Evolutionary conservation across 92 coral and sea anemone species (phyloP), one percentile per base, ranked within the genome.

Genomic region (Parazoanthus atlanticus): DNA sequence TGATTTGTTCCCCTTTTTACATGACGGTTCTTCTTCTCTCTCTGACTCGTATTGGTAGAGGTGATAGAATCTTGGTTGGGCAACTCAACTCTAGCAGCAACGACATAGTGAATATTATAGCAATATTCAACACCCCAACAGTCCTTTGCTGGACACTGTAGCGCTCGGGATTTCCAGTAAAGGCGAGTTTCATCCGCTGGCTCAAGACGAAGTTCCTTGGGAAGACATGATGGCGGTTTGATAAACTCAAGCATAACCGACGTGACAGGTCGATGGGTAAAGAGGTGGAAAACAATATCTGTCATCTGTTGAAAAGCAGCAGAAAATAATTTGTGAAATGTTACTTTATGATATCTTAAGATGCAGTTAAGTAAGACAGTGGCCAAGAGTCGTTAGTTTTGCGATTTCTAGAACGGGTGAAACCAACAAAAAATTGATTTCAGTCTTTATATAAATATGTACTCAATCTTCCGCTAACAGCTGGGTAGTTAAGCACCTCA

Each of bases 131-230:
- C 75, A 2, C 10, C 33, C 0, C 80, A 91, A 15, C 46, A 26
- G 0, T 86, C 82, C 6, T 89, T 11, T n/a, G 84, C 34, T 41
- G 78, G 89, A 26, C 91, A 2, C n/a, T 8, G 32, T 10, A 94
- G 10, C n/a, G 5, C 1, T 0, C 17, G 34, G 0, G 93, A 92
- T 13, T 16, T 89, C 95, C 95, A 94, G 56, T 91, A 78, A 36
- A 72, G 74, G 12, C 78, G 74, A 67, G 25, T 58, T 0, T 40
- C 89, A 15, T 69, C 40, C 12, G 23, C 56, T 17, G 21, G 30
- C 26, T 85, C 11, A 31, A 94, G 89, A 0, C 0, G 6, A n/a
- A 92, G 0, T 3, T 89, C 90, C 82, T 78, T 78, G 58, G 54
- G 30, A 41, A 43, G 23, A 23, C 23, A 46, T 5, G 82, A 49